Base-by-base conservation (phyloP, 1,140 invertebrate species). In the Brachionus calyciflorus region DNA sequence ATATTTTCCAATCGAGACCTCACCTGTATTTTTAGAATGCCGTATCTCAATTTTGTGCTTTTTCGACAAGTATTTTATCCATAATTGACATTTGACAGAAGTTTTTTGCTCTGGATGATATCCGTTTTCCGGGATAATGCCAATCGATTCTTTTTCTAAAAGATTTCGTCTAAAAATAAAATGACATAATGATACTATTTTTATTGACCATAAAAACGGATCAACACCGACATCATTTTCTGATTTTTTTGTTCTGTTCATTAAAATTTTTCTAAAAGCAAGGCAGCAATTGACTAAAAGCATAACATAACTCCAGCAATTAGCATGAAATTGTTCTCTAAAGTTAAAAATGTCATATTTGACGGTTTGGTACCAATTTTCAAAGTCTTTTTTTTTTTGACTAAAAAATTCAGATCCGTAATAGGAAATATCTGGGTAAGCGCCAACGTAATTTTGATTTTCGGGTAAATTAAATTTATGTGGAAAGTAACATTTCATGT, bases 391-490 rank as follows among this genome's bases (percentile, higher is more conserved):
- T 37, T 37, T 37, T 37, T 55, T 77, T 55, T 37, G 37, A 4
- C n/a, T 37, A 33, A 28, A 63, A 68, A 3, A 48, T 46, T 26
- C 5, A 19, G 24, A 41, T 12, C 21, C 19, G 53, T 57, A 55
- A 46, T 55, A 17, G n/a, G 0, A 2, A 10, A 21, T 24, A 33
- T 14, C 3, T 24, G 75, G 37, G 49, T 1, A 37, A 2, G 10
- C 1, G 19, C 69, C 21, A 26, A 51, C 26, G 46, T 79, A 79
- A 26, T 57, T 77, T 55, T 73, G 48, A 26, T 79, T 37, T 37
- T 37, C 33, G 9, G 33, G 33, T 9, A 5, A 9, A 37, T 37
- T 37, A 37, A 37, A 37, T 5, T 5, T 3, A 37, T 37, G 33
- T 5, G 33, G 33, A 37, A 37, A 37, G 9, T 5, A 37, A 5